These are phyloP conservation scores for Balearica regulorum DNA, from an alignment of 2,797 vertebrate species.

Conservation along the genomic window DNA sequence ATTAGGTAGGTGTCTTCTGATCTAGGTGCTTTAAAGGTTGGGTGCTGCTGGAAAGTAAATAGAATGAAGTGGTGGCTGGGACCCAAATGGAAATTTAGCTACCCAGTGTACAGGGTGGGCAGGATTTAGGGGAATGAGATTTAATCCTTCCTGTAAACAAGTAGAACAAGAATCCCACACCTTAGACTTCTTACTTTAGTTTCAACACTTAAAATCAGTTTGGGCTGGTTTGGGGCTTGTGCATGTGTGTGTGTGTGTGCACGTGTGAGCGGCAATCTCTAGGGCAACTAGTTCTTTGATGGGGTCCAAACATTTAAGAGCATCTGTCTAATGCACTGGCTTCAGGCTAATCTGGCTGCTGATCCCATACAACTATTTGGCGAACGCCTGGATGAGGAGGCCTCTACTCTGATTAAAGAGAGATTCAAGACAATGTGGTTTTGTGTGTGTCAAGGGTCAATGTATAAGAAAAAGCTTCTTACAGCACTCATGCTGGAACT, in stretches of 20 bases:
- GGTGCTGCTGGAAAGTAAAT: not conserved
- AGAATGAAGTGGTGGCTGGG: not conserved
- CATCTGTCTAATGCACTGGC: not conserved
- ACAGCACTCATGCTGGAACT: constrained; percentile 76
- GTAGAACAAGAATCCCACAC: not conserved
- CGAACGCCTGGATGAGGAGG: constrained; percentile 14
- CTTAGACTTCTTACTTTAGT: not conserved
- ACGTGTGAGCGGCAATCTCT: not conserved
- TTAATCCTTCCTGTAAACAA: not conserved
- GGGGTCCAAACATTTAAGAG: not conserved
- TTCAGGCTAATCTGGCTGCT: constrained; percentile 26
- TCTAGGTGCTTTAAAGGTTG: not conserved
- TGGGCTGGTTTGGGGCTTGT: not conserved
- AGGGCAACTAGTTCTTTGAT: not conserved
- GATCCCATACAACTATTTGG: constrained; percentile 42
- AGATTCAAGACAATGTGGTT: constrained; percentile 33
- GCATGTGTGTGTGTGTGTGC: not conserved
- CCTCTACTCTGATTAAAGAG: constrained; percentile 42
- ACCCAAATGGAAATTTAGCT: not conserved
- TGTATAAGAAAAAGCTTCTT: constrained; percentile 76
- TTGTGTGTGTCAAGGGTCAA: constrained; percentile 82
- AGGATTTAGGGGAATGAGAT: not conserved
- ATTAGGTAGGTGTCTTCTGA: not conserved
- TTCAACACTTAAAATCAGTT: not conserved
- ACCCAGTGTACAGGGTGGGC: too few species aligned